Conservation (phyloP, 1,140 invertebrate species). For the Caenorhabditis inopinata region DNA sequence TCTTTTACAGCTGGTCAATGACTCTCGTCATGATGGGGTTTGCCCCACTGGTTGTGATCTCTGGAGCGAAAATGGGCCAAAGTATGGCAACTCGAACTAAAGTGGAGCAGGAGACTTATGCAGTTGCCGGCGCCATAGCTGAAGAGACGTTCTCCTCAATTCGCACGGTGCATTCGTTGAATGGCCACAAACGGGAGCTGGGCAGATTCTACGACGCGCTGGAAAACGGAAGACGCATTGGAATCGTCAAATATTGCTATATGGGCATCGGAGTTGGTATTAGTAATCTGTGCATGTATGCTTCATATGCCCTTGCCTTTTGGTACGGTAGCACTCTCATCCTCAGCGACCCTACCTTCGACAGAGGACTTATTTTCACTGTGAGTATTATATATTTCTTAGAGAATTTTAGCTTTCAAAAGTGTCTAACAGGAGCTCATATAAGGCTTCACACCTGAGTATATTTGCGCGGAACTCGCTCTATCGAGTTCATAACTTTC, state of each 20-base stretch:
- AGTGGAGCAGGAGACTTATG: slow-evolving; percentile 78
- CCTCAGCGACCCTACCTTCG: slow-evolving; percentile 59
- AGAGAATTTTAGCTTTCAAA: neutral
- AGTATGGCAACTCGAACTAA: slow-evolving; percentile 69
- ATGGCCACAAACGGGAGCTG: slow-evolving; percentile 76
- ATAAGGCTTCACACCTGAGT: too few relatives aligned
- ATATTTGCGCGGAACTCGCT: too few relatives aligned
- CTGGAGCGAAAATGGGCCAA: slow-evolving; percentile 61
- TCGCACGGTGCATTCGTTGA: slow-evolving; percentile 79
- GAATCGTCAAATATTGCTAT: slow-evolving; percentile 63
- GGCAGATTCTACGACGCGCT: slow-evolving; percentile 63
- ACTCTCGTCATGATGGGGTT: slow-evolving; percentile 63
- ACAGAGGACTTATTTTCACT: slow-evolving; percentile 63
- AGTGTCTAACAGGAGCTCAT: too few relatives aligned
- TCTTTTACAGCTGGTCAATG: slow-evolving; percentile 66
- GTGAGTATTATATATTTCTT: slow-evolving; percentile 22
- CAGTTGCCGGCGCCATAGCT: slow-evolving; percentile 77
- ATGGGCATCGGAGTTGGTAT: slow-evolving; percentile 62
- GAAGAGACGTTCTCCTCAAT: slow-evolving; percentile 79
- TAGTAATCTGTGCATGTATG: slow-evolving; percentile 58
- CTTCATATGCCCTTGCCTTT: slow-evolving; percentile 63
- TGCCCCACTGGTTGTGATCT: slow-evolving; percentile 53
- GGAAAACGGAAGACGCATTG: slow-evolving; percentile 60
- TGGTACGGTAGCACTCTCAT: slow-evolving; percentile 63
- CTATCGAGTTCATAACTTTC: too few relatives aligned